A percentile compares a stretch with the other conserved stretches of the same genome.
phyloP scores from a whole-genome alignment of 2,113 vertebrate species.

The Ornithorhynchus anatinus region DNA sequence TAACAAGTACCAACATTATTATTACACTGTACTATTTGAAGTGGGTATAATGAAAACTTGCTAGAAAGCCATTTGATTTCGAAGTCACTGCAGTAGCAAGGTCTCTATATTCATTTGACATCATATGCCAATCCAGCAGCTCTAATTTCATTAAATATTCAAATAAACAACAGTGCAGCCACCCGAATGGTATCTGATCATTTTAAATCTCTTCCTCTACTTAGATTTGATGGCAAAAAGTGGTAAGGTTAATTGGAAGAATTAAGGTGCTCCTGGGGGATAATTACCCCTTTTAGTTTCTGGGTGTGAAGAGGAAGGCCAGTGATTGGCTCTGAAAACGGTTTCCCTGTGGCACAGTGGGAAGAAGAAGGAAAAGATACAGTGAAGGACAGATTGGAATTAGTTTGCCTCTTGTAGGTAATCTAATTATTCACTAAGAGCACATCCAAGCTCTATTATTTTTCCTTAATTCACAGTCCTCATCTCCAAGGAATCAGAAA shows the following conservation, averaged over 20 bases:
- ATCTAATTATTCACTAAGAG: constrained; percentile 48
- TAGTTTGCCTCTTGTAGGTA: constrained; percentile 30
- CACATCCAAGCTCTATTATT: background rate
- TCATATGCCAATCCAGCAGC: too few species aligned
- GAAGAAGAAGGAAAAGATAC: constrained; percentile 46
- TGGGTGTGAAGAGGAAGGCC: constrained; percentile 61
- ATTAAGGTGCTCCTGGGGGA: constrained; percentile 71
- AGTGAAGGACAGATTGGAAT: constrained; percentile 26
- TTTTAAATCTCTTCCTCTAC: constrained; percentile 42
- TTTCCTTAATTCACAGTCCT: background rate
- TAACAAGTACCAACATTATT: too few species aligned
- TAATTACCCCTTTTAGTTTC: constrained; percentile 71
- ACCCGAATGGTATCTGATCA: constrained; percentile 26
- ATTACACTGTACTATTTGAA: too few species aligned
- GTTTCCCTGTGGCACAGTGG: constrained; percentile 23
- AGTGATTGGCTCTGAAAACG: constrained; percentile 55
- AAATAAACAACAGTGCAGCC: too few species aligned
- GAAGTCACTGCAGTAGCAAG: too few species aligned
- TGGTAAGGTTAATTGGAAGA: constrained; percentile 66
- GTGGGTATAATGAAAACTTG: too few species aligned
- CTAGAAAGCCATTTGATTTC: too few species aligned
- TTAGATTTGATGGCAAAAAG: constrained; percentile 58
- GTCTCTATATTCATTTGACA: too few species aligned
- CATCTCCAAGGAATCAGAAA: background rate
- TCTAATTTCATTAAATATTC: too few species aligned